Evolutionary conservation across 2,113 vertebrate genomes (phyloP), one percentile per base, ranked within the genome.

Genomic region (Pedionomus torquatus): DNA sequence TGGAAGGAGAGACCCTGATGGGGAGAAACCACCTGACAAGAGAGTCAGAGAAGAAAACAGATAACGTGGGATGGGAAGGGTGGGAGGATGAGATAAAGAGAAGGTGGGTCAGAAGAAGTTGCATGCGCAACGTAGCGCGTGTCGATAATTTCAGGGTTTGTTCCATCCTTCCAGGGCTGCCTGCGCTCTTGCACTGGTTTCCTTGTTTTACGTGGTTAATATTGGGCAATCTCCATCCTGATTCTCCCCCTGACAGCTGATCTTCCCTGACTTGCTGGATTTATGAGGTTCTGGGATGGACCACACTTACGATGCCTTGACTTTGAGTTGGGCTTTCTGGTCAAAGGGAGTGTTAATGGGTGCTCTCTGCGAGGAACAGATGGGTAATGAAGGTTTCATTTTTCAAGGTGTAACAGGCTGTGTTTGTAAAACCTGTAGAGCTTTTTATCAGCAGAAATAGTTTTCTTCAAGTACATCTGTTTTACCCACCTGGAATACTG

Each of bases 381-480:
- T 96, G 94, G 94, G 49, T 65, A 78, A 72, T 60, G 83, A 91
- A 88, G 39, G 64, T 80, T 83, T 46, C 23, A 44, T 90, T 94
- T 95, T 95, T 96, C 88, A 83, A 91, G 83, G 55, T 4, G 2
- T 80, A 94, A 37, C 18, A 44, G 79, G 44, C 55, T 92, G 70
- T 65, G 33, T 80, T 86, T 95, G 76, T 88, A 74, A 93, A 93
- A 80, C 51, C 57, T 90, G 20, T 35, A 31, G 68, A 46, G 63
- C 63, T 65, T 83, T 65, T 81, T 81, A 91, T 52, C 57, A 55
- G 83, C 86, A 92, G 46, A 81, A 93, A 46, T 52, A 52, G 69
- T 91, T 95, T 96, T 77, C 91, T 90, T 96, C 87, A 95, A 78
- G 83, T 81, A 35, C 91, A 95, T 70, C 91, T 97, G 91, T 16